Percentiles rank a stretch among this genome's conserved stretches.
These are phyloP conservation scores for Amphimedon queenslandica DNA, from an alignment of 37 sponge, comb jelly and placozoan species.

Conservation along the genomic window DNA sequence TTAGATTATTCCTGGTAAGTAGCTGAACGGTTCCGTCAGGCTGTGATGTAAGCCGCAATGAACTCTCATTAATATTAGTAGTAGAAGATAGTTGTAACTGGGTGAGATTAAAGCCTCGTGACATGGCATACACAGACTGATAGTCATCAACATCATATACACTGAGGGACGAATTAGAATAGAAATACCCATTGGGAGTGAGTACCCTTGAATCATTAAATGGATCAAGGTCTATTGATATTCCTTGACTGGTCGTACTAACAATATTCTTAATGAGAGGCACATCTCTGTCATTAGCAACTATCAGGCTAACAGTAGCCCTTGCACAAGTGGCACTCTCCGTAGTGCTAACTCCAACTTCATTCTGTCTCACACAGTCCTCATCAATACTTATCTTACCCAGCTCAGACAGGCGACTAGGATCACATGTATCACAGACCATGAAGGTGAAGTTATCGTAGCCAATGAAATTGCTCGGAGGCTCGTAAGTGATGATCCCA, in stretches of 20 bases:
- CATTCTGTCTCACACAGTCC: constrained; percentile 62
- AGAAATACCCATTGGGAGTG: constrained; percentile 29
- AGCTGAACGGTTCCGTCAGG: constrained; percentile 3
- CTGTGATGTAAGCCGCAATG: constrained; percentile 21
- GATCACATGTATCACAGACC: constrained; percentile 85
- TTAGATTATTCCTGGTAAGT: background rate
- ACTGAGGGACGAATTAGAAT: constrained; percentile 18
- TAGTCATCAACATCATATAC: constrained; percentile 77
- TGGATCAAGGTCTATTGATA: constrained; percentile 43
- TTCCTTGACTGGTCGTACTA: constrained; percentile 13
- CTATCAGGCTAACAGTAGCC: constrained; percentile 43
- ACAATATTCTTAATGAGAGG: constrained; percentile 61
- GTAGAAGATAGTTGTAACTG: constrained; percentile 26
- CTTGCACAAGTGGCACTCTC: constrained; percentile 49
- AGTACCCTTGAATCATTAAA: constrained; percentile 43
- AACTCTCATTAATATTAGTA: constrained; percentile 61
- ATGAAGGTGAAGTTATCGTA: constrained; percentile 69
- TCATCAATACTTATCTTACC: constrained; percentile 55
- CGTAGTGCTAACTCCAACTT: constrained; percentile 36
- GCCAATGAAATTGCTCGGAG: constrained; percentile 69
- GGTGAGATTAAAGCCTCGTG: constrained; percentile 38
- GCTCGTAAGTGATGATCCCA: constrained; percentile 78
- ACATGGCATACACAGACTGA: constrained; percentile 31
- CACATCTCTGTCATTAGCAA: constrained; percentile 73
- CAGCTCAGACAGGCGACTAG: constrained; percentile 47